A percentile compares a stretch with the other conserved stretches of the same genome.
Conservation (phyloP, 2,113 vertebrate species). For the Apteryx owenii region DNA sequence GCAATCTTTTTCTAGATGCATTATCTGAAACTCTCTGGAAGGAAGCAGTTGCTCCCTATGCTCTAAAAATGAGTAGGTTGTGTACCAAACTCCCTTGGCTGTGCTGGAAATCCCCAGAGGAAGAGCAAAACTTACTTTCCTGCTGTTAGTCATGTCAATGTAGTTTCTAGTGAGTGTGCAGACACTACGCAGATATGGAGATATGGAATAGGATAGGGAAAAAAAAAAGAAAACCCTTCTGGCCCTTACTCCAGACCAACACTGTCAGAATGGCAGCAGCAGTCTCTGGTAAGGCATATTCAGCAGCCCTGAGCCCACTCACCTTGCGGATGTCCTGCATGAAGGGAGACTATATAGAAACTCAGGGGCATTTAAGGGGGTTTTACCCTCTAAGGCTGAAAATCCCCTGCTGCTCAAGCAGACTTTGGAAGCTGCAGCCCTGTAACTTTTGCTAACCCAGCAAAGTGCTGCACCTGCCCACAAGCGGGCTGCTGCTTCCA, state of each 20-base stretch:
- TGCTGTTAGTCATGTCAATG: neutral
- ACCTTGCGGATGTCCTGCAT: neutral
- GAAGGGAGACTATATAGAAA: neutral
- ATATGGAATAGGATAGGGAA: fast-evolving
- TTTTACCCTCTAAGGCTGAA: neutral
- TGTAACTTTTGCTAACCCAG: neutral
- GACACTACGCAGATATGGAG: neutral
- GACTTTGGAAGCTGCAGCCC: neutral
- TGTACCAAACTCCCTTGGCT: neutral
- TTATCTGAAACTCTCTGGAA: neutral
- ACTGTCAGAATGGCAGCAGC: fast-evolving
- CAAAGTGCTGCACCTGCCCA: neutral
- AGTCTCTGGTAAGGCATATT: neutral
- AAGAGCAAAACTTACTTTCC: neutral
- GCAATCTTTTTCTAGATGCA: neutral
- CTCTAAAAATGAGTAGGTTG: neutral
- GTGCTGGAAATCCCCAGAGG: constrained; percentile 35
- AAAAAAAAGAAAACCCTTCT: neutral
- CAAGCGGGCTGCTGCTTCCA: neutral
- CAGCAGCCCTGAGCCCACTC: fast-evolving
- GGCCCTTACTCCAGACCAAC: neutral
- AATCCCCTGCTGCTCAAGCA: neutral
- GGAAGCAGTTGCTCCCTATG: neutral
- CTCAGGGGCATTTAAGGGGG: neutral
- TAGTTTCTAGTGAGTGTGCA: neutral